Conservation (phyloP, 2,113 vertebrate species). For the Hyla sarda region DNA sequence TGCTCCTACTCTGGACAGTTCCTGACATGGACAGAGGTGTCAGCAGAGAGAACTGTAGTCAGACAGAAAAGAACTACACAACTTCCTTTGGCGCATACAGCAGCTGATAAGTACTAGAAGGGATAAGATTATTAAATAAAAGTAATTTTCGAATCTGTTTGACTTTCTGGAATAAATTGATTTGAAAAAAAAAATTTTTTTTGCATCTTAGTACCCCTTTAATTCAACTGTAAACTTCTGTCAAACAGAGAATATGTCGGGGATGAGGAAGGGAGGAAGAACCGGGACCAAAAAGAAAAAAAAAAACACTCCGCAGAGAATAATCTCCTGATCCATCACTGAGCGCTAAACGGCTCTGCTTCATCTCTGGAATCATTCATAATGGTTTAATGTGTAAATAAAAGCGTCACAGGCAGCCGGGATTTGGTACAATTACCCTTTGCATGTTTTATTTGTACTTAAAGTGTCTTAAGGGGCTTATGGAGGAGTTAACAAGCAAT, state of each 20-base stretch:
- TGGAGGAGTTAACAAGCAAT: conserved; percentile 49
- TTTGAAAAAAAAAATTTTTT: too few species aligned
- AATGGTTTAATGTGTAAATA: conserved; percentile 55
- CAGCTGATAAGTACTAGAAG: too few species aligned
- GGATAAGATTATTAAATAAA: too few species aligned
- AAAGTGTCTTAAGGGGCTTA: conserved; percentile 51
- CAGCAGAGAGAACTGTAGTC: too few species aligned
- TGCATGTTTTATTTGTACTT: conserved; percentile 57
- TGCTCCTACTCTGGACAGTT: too few species aligned
- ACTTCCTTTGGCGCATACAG: too few species aligned
- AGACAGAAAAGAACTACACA: too few species aligned
- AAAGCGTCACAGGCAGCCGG: neutral
- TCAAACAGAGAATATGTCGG: conserved; percentile 16
- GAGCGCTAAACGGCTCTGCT: neutral
- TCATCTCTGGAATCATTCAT: conserved; percentile 35
- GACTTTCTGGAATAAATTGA: too few species aligned
- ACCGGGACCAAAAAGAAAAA: neutral
- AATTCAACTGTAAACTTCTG: neutral
- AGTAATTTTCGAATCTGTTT: too few species aligned
- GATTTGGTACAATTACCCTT: conserved; percentile 36
- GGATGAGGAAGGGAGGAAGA: neutral
- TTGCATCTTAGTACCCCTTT: too few species aligned
- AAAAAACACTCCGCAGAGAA: conserved; percentile 1
- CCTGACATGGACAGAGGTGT: too few species aligned
- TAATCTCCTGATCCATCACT: neutral